Conservation (phyloP, 2,113 vertebrate species). For the Corythaixoides concolor region DNA sequence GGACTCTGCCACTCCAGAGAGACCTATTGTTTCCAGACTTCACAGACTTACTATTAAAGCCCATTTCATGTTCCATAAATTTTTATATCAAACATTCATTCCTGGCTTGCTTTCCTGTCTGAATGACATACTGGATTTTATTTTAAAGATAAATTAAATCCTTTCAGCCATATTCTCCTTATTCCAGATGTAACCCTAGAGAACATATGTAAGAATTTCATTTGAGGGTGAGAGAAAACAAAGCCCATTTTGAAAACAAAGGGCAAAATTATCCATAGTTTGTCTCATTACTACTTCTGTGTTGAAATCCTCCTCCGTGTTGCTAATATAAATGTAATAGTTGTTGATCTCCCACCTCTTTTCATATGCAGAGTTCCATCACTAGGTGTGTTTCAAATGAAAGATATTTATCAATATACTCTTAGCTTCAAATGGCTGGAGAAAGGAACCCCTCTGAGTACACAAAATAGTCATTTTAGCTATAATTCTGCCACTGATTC, state of each 20-base stretch:
- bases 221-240: not conserved
- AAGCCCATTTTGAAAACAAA: not conserved
- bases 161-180: not conserved
- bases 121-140: not conserved
- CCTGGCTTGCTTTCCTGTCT: conserved; percentile 10
- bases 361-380: not conserved
- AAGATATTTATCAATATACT: not conserved
- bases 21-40: conserved; percentile 11
- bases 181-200: not conserved
- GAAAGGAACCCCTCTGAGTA: not conserved
- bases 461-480: not conserved
- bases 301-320: not conserved
- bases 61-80: conserved; percentile 68
- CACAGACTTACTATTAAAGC: not conserved
- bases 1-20: not conserved
- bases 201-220: not conserved
- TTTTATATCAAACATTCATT: conserved; percentile 52
- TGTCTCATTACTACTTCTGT: not conserved
- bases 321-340: not conserved
- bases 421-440: not conserved
- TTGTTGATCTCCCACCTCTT: not conserved
- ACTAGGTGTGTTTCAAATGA: not conserved
- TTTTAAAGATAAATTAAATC: conserved; percentile 17
- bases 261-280: not conserved
- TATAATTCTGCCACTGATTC: not conserved